Evolutionary conservation across 2,113 vertebrate genomes (phyloP).

Genomic region (Microcebus ravelobensis): DNA sequence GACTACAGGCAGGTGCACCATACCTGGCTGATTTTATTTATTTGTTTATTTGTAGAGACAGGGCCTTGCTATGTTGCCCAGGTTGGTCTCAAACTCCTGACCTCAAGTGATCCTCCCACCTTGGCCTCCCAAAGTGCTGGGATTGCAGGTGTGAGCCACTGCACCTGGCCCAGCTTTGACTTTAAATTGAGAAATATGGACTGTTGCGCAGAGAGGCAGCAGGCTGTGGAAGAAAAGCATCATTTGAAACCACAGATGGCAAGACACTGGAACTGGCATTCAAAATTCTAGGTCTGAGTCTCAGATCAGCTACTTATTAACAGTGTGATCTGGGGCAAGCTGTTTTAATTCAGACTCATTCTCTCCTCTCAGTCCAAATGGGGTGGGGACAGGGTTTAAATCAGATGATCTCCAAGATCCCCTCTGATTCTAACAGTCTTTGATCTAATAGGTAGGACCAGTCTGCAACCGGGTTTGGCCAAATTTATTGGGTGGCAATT

Average conservation of each 20-base stretch:
- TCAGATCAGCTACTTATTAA: neutral
- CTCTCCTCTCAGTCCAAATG: neutral
- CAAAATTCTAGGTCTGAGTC: neutral
- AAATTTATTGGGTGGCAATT: neutral
- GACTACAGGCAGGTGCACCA: too few relatives aligned
- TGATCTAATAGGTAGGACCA: neutral
- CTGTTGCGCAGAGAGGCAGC: neutral
- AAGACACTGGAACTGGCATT: neutral
- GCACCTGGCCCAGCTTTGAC: neutral
- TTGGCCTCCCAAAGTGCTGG: too few relatives aligned
- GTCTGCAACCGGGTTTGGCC: neutral
- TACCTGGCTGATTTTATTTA: too few relatives aligned
- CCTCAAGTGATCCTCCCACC: too few relatives aligned
- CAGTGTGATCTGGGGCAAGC: neutral
- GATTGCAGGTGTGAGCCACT: too few relatives aligned
- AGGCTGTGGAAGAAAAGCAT: neutral
- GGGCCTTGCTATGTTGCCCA: too few relatives aligned
- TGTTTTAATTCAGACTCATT: neutral
- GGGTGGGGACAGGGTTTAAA: neutral
- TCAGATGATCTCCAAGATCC: neutral
- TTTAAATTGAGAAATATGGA: neutral
- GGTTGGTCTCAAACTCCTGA: too few relatives aligned
- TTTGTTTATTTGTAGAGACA: too few relatives aligned
- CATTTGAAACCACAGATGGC: neutral
- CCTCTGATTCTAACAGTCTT: neutral